phyloP scores from a whole-genome alignment of 1,140 invertebrate genomes.

The Muscidifurax raptorellus region DNA sequence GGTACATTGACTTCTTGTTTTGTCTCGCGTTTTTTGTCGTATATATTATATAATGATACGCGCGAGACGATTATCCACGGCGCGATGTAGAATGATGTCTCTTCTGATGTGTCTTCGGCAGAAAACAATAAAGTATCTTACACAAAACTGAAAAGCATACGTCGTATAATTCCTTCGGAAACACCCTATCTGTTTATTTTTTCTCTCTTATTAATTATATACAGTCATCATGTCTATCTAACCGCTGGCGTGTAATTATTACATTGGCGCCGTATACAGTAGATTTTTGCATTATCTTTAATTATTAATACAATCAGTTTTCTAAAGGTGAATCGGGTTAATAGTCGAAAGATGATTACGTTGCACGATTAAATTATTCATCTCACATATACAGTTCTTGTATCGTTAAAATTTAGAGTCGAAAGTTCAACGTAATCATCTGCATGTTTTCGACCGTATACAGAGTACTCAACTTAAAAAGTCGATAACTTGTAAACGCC shows the following conservation, averaged over 20 bases:
- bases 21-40: background rate
- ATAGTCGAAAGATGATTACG: conserved; percentile 31
- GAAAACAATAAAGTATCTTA: conserved; percentile 55
- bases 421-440: conserved; percentile 12
- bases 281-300: background rate
- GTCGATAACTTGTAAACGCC: background rate
- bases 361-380: background rate
- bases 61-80: background rate
- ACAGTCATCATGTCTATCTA: conserved; percentile 15
- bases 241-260: background rate
- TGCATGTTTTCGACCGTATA: conserved; percentile 31
- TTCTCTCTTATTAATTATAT: conserved; percentile 18
- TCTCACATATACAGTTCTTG: background rate
- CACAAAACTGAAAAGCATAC: conserved; percentile 34
- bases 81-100: conserved; percentile 36
- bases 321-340: conserved; percentile 25
- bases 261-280: background rate
- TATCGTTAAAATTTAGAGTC: background rate
- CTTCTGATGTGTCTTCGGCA: conserved; percentile 45
- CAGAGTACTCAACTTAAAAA: background rate
- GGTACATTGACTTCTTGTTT: background rate
- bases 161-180: conserved; percentile 51
- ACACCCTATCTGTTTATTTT: conserved; percentile 35
- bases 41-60: background rate
- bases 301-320: conserved; percentile 30